A percentile compares a stretch with the other conserved stretches of the same genome.
These are phyloP conservation scores for Papilio glaucus DNA, from an alignment of 1,140 invertebrate species.

Conservation along the genomic window DNA sequence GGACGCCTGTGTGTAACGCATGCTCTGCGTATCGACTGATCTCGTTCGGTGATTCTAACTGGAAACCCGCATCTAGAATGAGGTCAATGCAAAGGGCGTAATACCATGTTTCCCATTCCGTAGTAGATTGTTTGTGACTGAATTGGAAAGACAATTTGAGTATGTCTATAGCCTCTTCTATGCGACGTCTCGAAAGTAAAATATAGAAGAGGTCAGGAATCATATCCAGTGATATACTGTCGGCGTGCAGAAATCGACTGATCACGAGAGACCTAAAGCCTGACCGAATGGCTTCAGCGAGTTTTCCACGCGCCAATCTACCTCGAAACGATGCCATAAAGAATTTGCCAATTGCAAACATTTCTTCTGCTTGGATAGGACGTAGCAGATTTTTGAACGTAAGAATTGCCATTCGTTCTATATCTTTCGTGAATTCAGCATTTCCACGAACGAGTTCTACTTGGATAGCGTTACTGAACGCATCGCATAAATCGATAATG, in stretches of 20 bases:
- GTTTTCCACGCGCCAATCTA: conserved; percentile 61
- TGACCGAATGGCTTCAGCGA: conserved; percentile 64
- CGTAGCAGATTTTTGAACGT: conserved; percentile 52
- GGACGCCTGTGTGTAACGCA: conserved; percentile 53
- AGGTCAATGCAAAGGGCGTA: conserved; percentile 79
- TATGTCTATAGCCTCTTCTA: conserved; percentile 73
- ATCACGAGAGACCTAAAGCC: conserved; percentile 72
- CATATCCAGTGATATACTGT: conserved; percentile 68
- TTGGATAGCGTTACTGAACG: conserved; percentile 66
- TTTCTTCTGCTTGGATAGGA: conserved; percentile 65
- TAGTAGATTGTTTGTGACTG: conserved; percentile 52
- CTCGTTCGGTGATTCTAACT: conserved; percentile 67
- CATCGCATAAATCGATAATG: conserved; percentile 65
- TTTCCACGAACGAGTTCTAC: conserved; percentile 65
- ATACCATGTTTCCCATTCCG: conserved; percentile 73
- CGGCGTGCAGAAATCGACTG: conserved; percentile 68
- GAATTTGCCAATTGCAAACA: conserved; percentile 73
- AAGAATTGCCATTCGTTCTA: conserved; percentile 60
- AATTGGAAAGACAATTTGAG: conserved; percentile 58
- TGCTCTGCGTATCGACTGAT: conserved; percentile 67
- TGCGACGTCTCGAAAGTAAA: conserved; percentile 65
- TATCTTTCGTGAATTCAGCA: conserved; percentile 59
- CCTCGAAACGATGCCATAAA: conserved; percentile 70
- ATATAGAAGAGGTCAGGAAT: conserved; percentile 76
- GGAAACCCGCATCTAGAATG: conserved; percentile 78